Base-by-base conservation (phyloP, 2,888 invertebrate species). In the Lamellibrachia satsuma region DNA sequence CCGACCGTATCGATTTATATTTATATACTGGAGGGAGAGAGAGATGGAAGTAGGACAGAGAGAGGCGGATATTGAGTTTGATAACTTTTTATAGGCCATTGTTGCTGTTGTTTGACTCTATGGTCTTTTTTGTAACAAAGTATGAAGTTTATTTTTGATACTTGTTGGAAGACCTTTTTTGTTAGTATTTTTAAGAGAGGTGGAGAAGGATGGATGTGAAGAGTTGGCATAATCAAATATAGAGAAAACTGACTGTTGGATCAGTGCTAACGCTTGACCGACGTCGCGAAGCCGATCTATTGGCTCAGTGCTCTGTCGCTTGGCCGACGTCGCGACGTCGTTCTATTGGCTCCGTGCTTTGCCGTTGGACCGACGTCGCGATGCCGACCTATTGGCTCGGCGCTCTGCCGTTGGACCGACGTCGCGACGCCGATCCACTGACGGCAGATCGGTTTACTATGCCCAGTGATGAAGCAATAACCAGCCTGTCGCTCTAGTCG, bases 111-210 rank as follows among this genome's bases (percentile, higher is more conserved):
- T 94, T 94, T 94, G 94, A 94, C 95, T 94, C 94, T 94, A 94
- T 95, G 95, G 95, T 95, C 96, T 96, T 95, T 95, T 96, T 96
- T 95, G 95, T 95, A 95, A 95, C 95, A 95, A 95, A 94, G 93
- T 94, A 93, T 94, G 97, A 97, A 97, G 97, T 97, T 97, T 97
- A 97, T 97, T 97, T 97, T 97, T 97, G 97, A 97, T 97, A 97
- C 97, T 97, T 97, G 97, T 97, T 97, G 97, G 97, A 93, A 94
- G 95, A 95, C 95, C 94, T 95, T 95, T 95, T 95, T 95, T 95
- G 95, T 95, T 95, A 95, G 94, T 94, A 95, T 95, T 95, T 95
- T 95, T 95, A 95, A 95, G 94, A 94, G 93, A 94, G 93, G 93
- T 93, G 93, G 93, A 75, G 75, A 75, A 22, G 75, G 75, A n/a